A percentile compares a stretch with the other conserved stretches of the same genome.
phyloP scores from a whole-genome alignment of 2,113 vertebrate genomes.

The Poicephalus meyeri region DNA sequence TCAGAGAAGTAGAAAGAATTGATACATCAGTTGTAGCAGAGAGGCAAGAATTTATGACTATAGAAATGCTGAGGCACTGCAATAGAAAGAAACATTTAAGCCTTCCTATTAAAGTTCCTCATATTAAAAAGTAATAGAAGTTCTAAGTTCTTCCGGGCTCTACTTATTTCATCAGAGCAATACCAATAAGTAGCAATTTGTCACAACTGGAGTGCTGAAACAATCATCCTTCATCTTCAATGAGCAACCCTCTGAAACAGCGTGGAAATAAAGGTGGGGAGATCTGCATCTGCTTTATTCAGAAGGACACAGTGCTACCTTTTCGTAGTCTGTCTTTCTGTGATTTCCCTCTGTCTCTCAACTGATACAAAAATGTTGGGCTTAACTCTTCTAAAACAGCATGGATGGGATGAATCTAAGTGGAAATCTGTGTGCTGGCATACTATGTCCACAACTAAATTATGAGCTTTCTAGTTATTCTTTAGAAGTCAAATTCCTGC shows the following conservation, averaged over 20 bases:
- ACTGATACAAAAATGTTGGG: not conserved
- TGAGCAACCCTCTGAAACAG: not conserved
- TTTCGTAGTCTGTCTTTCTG: not conserved
- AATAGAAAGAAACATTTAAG: slow-evolving; percentile 59
- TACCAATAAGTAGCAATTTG: slow-evolving; percentile 46
- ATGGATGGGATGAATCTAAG: not conserved
- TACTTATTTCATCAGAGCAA: slow-evolving; percentile 51
- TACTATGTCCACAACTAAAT: not conserved
- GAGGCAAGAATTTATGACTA: slow-evolving; percentile 68
- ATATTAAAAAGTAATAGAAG: slow-evolving; percentile 69
- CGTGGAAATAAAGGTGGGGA: not conserved
- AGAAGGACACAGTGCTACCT: not conserved
- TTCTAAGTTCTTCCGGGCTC: slow-evolving; percentile 28
- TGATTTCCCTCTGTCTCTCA: not conserved
- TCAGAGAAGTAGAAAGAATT: slow-evolving; percentile 76
- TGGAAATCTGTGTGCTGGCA: not conserved
- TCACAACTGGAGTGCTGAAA: slow-evolving; percentile 25
- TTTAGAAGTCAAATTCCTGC: not conserved
- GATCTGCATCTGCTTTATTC: not conserved
- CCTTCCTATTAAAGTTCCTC: slow-evolving; percentile 69
- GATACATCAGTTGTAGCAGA: slow-evolving; percentile 68
- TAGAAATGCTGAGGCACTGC: slow-evolving; percentile 63
- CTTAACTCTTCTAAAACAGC: not conserved
- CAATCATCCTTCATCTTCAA: not conserved
- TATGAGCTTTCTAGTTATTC: not conserved